Evolutionary conservation across 2,113 vertebrate species (phyloP).

Genomic region (Xyliphius kryptos): DNA sequence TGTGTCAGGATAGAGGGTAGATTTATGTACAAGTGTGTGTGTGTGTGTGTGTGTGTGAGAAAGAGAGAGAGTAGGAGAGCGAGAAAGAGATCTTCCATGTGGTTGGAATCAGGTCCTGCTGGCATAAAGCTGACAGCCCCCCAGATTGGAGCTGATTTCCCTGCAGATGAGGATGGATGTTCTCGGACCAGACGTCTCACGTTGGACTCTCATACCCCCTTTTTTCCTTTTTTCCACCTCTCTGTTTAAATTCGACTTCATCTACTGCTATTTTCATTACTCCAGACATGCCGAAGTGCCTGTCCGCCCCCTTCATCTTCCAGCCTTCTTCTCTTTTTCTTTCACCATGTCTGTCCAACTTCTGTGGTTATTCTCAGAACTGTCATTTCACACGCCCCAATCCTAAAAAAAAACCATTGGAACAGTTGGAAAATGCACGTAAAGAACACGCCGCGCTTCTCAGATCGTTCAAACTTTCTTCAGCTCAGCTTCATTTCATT

Average conservation of each 20-base stretch:
- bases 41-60: no score
- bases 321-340: background rate
- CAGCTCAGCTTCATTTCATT: no score
- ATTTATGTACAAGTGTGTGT: constrained; percentile 20
- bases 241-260: no score
- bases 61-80: no score
- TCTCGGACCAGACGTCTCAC: constrained; percentile 19
- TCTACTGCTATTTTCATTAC: constrained; percentile 23
- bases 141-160: constrained; percentile 39
- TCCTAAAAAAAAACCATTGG: no score
- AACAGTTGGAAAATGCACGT: no score
- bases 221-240: background rate
- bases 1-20: constrained; percentile 44
- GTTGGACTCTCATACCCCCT: constrained; percentile 6
- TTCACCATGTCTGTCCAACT: no score
- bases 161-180: constrained; percentile 40
- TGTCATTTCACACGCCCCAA: no score
- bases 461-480: no score
- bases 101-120: constrained; percentile 25
- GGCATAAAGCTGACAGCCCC: constrained; percentile 33
- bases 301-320: constrained; percentile 22
- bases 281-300: constrained; percentile 22
- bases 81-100: constrained; percentile 16
- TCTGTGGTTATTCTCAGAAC: no score
- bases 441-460: no score